These are phyloP conservation scores for Athene cunicularia DNA, from an alignment of 2,113 vertebrate genomes.

Conservation along the genomic window DNA sequence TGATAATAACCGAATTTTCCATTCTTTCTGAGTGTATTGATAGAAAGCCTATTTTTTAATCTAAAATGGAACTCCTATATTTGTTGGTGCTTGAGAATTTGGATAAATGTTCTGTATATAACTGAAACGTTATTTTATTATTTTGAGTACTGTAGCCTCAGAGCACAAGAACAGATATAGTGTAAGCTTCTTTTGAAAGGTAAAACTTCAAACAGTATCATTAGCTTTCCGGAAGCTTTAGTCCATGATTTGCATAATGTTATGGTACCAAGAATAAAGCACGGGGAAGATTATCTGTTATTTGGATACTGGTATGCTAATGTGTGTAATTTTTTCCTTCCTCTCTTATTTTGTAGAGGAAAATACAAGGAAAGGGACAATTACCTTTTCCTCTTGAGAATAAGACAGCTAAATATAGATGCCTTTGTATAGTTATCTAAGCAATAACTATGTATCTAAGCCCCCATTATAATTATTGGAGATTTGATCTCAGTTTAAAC, in stretches of 20 bases:
- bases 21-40: background rate
- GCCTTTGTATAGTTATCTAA: background rate
- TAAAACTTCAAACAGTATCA: background rate
- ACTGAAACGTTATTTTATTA: background rate
- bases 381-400: background rate
- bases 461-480: background rate
- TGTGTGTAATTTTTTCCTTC: background rate
- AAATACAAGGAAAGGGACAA: background rate
- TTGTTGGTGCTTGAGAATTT: background rate
- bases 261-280: background rate
- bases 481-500: background rate
- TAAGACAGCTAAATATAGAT: background rate
- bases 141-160: background rate
- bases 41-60: background rate
- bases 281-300: background rate
- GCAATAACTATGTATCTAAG: background rate
- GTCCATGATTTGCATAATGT: background rate
- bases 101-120: background rate
- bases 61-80: background rate
- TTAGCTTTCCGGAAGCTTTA: background rate
- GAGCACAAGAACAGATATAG: background rate
- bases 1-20: background rate
- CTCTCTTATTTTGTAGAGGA: background rate
- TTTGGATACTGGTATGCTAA: background rate
- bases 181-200: background rate